A percentile compares a stretch with the other conserved stretches of the same genome.
Evolutionary conservation across 2,113 vertebrate genomes (phyloP).

Genomic region (Paramormyrops kingsleyae): DNA sequence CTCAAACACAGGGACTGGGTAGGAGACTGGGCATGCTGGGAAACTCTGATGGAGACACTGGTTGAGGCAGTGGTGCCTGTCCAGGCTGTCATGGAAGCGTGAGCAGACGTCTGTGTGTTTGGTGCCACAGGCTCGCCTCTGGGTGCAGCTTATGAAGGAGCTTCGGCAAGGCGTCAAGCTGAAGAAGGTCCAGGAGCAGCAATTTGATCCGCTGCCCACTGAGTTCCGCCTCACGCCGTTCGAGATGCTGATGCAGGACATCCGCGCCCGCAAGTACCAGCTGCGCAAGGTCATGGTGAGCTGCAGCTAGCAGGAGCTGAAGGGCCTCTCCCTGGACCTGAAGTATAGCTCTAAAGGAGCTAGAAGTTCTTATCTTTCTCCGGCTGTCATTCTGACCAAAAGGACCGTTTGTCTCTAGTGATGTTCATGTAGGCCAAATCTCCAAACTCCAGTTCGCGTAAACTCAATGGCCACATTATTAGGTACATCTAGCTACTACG

Average conservation of each 20-base stretch:
- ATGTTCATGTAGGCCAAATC: not conserved
- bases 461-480: not conserved
- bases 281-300: slow-evolving; percentile 95
- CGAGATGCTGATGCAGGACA: slow-evolving; percentile 98
- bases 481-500: not conserved
- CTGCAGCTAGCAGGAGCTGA: not conserved
- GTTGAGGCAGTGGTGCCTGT: not conserved
- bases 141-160: slow-evolving; percentile 96
- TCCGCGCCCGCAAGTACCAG: slow-evolving; percentile 81
- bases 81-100: slow-evolving; percentile 8
- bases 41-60: not conserved
- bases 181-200: slow-evolving; percentile 89
- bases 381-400: not conserved
- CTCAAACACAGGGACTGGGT: slow-evolving; percentile 91
- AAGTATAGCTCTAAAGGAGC: not conserved
- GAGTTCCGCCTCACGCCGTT: slow-evolving; percentile 95
- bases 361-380: not conserved
- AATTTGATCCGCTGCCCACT: slow-evolving; percentile 80
- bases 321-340: not conserved
- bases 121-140: slow-evolving; percentile 73
- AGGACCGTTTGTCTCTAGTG: not conserved
- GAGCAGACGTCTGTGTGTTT: slow-evolving; percentile 16
- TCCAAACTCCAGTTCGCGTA: not conserved
- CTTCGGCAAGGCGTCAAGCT: slow-evolving; percentile 88
- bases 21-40: slow-evolving; percentile 16